These are phyloP conservation scores for Merops nubicus DNA, from an alignment of 2,113 vertebrate genomes.

Conservation along the genomic window DNA sequence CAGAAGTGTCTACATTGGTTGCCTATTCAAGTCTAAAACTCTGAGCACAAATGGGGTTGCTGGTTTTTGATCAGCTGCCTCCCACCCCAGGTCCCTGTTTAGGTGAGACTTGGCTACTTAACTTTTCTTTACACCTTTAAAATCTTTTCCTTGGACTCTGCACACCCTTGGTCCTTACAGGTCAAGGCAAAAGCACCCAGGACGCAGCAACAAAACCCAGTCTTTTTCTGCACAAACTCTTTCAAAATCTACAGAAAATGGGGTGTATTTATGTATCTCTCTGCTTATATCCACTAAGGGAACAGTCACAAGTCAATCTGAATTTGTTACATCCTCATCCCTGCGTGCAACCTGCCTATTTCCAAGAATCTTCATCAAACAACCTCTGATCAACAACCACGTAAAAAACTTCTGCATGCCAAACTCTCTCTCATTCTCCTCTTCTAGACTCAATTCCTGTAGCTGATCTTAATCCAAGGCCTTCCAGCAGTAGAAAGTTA, in stretches of 20 bases:
- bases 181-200: not conserved
- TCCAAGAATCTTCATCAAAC: not conserved
- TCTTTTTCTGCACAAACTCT: not conserved
- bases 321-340: not conserved
- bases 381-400: not conserved
- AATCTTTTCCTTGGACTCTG: not conserved
- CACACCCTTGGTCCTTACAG: not conserved
- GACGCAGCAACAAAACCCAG: not conserved
- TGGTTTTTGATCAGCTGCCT: not conserved
- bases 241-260: not conserved
- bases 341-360: not conserved
- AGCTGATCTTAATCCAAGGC: not conserved
- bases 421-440: not conserved
- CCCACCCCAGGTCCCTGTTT: not conserved
- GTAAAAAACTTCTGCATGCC: not conserved
- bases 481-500: conserved; percentile 33
- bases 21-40: not conserved
- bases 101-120: not conserved
- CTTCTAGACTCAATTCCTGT: not conserved
- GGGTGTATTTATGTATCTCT: not conserved
- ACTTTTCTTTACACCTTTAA: not conserved
- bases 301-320: not conserved
- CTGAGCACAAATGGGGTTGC: not conserved
- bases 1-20: too few species aligned
- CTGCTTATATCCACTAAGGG: not conserved